These are phyloP conservation scores for Hippocampus abdominalis DNA, from an alignment of 2,113 vertebrate species.

Conservation along the genomic window DNA sequence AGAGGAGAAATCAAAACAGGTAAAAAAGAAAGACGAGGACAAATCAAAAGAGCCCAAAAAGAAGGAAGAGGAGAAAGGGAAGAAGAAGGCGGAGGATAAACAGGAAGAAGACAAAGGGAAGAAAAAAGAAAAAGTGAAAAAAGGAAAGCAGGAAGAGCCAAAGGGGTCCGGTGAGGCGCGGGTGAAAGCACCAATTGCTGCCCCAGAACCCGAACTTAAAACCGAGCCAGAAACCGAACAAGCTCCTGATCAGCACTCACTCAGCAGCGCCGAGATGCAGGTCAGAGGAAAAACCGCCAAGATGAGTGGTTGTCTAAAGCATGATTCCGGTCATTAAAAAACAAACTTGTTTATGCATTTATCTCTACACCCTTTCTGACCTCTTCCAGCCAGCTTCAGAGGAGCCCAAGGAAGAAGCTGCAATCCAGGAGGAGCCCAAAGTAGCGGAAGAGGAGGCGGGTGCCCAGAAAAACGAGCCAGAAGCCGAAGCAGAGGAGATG, in stretches of 20 bases:
- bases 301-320: neutral
- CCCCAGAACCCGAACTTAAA: conserved; percentile 88
- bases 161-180: conserved; percentile 34
- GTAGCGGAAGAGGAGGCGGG: conserved; percentile 69
- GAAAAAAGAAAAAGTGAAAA: conserved; percentile 55
- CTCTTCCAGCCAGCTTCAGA: conserved; percentile 49
- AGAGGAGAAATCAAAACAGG: conserved; percentile 15
- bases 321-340: neutral
- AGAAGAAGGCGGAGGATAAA: conserved; percentile 4
- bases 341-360: neutral
- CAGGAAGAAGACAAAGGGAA: conserved; percentile 2
- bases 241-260: conserved; percentile 84
- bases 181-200: conserved; percentile 88
- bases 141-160: conserved; percentile 20
- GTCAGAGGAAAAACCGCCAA: conserved; percentile 62
- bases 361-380: neutral
- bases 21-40: conserved; percentile 25
- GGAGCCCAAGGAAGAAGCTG: conserved; percentile 65
- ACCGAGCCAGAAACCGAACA: conserved; percentile 74
- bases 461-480: conserved; percentile 18
- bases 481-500: conserved; percentile 24
- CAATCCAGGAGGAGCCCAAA: conserved; percentile 59
- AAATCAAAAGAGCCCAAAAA: conserved; percentile 20
- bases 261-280: conserved; percentile 88
- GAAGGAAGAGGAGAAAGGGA: conserved; percentile 60